Conservation (phyloP, 2,888 invertebrate species). For the Himalopsyche kuldschensis region DNA sequence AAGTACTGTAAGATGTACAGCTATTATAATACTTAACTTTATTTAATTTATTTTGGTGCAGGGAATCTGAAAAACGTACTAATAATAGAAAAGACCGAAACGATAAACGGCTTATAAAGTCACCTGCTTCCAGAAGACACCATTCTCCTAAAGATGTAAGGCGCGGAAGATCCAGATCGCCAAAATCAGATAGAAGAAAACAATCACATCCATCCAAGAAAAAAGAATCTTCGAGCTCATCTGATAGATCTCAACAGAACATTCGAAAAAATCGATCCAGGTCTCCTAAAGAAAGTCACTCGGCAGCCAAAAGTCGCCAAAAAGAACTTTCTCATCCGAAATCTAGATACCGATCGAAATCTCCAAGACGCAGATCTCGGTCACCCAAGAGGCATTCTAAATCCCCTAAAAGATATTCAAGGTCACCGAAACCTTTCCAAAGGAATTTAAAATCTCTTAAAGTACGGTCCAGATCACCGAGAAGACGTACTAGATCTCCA, state of each 20-base stretch:
- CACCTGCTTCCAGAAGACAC: neutral
- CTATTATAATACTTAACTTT: too few species aligned
- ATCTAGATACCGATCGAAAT: neutral
- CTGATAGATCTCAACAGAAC: neutral
- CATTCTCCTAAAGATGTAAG: neutral
- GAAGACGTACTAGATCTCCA: conserved; percentile 19
- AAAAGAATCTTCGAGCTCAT: neutral
- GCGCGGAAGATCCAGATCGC: conserved; percentile 11
- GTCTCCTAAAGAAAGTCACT: neutral
- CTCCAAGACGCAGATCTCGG: neutral
- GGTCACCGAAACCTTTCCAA: neutral
- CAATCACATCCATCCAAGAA: neutral
- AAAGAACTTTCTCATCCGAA: neutral
- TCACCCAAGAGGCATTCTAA: conserved; percentile 14
- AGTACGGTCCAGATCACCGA: conserved; percentile 1
- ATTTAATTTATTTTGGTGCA: neutral
- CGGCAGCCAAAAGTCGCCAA: neutral
- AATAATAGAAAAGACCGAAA: neutral
- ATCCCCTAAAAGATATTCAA: neutral
- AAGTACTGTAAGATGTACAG: too few species aligned
- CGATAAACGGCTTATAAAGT: neutral
- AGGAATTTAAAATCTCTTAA: conserved; percentile 11
- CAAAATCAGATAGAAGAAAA: conserved; percentile 41
- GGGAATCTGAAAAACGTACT: neutral
- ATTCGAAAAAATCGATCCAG: neutral